Evolutionary conservation across 2,888 invertebrate species (phyloP), one percentile per base, ranked within the genome.

Genomic region (Catocala nupta): DNA sequence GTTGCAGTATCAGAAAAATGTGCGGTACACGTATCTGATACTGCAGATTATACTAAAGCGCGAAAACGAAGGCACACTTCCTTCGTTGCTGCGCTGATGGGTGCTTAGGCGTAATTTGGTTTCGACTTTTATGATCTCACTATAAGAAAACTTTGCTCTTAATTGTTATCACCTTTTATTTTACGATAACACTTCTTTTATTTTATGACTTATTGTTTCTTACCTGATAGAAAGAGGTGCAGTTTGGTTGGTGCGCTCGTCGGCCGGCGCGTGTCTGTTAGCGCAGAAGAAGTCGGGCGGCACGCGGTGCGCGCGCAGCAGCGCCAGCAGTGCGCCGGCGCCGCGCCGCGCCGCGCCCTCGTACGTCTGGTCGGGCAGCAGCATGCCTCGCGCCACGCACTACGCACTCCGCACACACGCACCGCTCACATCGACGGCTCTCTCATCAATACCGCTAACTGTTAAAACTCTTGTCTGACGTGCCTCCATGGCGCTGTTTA

Each of bases 341-440:
- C 58, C 63, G 56, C 65, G 13, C 55, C 25, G 42, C 51, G 36
- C 36, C 34, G 66, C 73, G 59, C 69, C 95, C 93, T 97, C 97
- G 95, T 97, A 97, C 81, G 96, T 97, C 95, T 97, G 96, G 94
- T 97, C 97, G 79, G 97, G 97, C 92, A 96, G 95, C 93, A 97
- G 95, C 96, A 95, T 99, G 98, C 48, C 56, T 47, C 58, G 52
- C 10, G 16, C 56, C 13, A 43, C 33, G 45, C 47, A 34, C 45
- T 44, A 55, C 6, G 11, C 57, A 25, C 25, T 25, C 25, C 25
- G 25, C 25, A 25, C 25, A 25, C 25, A 25, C 25, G 25, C 25
- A 45, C 55, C 52, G 25, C 9, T 51, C 52, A 47, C 55, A 11
- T 7, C 16, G n/a, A 43, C 54, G 16, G 9, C n/a, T 16, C 50